Evolutionary conservation across 2,797 vertebrate species (phyloP).

Genomic region (Bradypodion pumilum): DNA sequence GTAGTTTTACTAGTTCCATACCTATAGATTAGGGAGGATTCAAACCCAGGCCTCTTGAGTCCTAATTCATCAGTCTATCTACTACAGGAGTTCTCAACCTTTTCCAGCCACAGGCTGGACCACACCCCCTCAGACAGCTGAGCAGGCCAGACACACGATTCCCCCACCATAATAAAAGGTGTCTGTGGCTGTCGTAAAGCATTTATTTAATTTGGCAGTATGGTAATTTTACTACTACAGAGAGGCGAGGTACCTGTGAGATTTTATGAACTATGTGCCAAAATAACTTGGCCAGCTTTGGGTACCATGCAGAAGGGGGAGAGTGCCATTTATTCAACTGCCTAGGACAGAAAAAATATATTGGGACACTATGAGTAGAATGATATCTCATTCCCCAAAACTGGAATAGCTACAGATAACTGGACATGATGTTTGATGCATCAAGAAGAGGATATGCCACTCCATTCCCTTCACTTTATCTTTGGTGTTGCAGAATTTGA

Average conservation of each 20-base stretch:
- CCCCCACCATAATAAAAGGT: no score
- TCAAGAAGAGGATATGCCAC: neutral
- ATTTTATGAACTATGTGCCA: neutral
- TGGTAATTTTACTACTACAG: neutral
- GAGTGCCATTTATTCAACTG: neutral
- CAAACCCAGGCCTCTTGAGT: no score
- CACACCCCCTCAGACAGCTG: no score
- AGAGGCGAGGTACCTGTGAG: neutral
- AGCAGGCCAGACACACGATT: no score
- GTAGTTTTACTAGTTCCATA: no score
- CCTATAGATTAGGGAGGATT: no score
- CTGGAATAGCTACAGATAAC: conserved; percentile 4
- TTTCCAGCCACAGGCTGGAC: no score
- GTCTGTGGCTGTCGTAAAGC: no score
- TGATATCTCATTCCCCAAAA: neutral
- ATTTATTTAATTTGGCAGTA: neutral
- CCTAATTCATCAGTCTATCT: no score
- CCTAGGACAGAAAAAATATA: neutral
- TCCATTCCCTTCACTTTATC: neutral
- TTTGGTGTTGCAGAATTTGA: neutral
- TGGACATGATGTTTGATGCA: neutral
- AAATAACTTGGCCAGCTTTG: neutral
- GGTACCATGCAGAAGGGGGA: neutral
- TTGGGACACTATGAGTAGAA: neutral
- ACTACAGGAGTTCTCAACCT: no score